A percentile compares a stretch with the other conserved stretches of the same genome.
phyloP scores from a whole-genome alignment of 2,888 invertebrate species.

The Aricia artaxerxes region DNA sequence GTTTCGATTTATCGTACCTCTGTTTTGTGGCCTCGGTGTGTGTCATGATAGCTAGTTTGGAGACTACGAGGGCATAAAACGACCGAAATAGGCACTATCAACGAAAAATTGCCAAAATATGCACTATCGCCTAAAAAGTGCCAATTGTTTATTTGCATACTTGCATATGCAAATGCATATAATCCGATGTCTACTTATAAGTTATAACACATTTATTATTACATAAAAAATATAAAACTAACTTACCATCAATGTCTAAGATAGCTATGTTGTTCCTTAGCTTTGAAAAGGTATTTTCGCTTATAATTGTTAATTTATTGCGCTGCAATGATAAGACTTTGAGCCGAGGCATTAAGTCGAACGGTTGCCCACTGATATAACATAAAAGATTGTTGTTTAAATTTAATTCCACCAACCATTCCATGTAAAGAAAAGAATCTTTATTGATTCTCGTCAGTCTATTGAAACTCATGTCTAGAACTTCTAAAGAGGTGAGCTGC shows the following conservation, averaged over 20 bases:
- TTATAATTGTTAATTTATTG: constrained; percentile 87
- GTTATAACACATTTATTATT: no score
- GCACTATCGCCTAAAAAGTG: no score
- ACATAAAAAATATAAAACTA: neutral
- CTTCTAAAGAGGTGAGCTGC: constrained; percentile 88
- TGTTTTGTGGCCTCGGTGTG: no score
- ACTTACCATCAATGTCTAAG: constrained; percentile 90
- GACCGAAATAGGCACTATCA: no score
- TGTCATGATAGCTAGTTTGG: no score
- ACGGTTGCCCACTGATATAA: constrained; percentile 88
- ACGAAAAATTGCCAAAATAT: no score
- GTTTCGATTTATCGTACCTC: no score
- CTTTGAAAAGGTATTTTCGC: constrained; percentile 87
- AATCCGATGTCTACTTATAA: no score
- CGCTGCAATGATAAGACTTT: constrained; percentile 88
- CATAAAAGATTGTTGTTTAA: constrained; percentile 92
- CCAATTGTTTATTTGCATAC: no score
- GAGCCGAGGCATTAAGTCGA: constrained; percentile 91
- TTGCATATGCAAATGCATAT: no score
- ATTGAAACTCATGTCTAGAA: constrained; percentile 91
- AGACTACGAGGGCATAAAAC: no score
- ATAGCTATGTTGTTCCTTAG: constrained; percentile 90
- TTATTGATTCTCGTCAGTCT: constrained; percentile 85
- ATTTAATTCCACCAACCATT: constrained; percentile 92
- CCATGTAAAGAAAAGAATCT: constrained; percentile 86